Evolutionary conservation across 2,797 vertebrate genomes (phyloP), one percentile per base, ranked within the genome.

Genomic region (Poeciliopsis presidionis): DNA sequence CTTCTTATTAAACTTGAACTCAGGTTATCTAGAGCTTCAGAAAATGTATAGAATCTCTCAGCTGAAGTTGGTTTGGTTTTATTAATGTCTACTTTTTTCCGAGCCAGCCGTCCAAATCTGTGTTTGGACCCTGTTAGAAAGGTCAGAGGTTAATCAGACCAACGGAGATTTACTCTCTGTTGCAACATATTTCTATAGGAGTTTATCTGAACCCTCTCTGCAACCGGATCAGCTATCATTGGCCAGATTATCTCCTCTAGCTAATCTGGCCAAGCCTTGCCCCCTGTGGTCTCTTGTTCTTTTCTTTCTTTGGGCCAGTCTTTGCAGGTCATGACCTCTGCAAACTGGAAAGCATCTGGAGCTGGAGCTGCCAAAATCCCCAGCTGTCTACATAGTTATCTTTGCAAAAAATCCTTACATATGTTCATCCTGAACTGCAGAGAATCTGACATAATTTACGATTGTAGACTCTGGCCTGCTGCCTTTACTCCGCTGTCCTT

Each of bases 401-500:
- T 25, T 67, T 25, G 22, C 39, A 43, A 69, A 5, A 69, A 45
- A 69, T 16, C 22, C 22, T n/a, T 43, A 12, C 39, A 43, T 12
- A 22, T 69, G 65, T 25, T n/a, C 41, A 69, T 25, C 39, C 22
- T 41, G 39, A 67, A 67, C 33, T 25, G 4, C 63, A 67, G 9
- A 67, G 9, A 67, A 22, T 18, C 63, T 11, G 63, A 22, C 25
- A 11, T 41, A 39, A 22, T 13, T 11, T 39, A 20, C 22, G 5
- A 22, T 22, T 16, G 28, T n/a, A 25, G 4, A 3, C 73, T 75
- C 57, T 25, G 9, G 1, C 22, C 45, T n/a, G 20, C 30, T 73
- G 72, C 22, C 63, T 22, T 39, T 65, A 22, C 33, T 1, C 49
- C 57, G 75, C 71, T 45, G 70, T 30, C 59, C 74, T 76, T 30